These are phyloP conservation scores for Drosophila melanica DNA, from an alignment of 1,140 invertebrate genomes.

Conservation along the genomic window DNA sequence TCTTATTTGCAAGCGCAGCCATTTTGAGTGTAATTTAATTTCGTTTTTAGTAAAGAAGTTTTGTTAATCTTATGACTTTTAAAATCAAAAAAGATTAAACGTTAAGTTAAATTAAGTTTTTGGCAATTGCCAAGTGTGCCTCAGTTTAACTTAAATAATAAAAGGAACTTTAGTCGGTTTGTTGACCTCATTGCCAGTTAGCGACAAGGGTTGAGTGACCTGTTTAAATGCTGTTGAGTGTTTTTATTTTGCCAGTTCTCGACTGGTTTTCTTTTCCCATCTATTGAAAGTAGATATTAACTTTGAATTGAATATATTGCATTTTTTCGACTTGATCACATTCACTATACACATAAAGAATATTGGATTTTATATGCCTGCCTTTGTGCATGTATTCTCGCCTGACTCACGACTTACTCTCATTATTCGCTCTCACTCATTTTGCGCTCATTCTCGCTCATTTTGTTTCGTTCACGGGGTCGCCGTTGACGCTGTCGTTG, in stretches of 20 bases:
- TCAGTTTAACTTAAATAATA: slow-evolving; percentile 13
- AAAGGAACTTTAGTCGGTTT: slow-evolving; percentile 45
- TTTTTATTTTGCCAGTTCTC: slow-evolving; percentile 3
- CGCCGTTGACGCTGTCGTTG: slow-evolving; percentile 40
- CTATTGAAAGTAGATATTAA: slow-evolving; percentile 13
- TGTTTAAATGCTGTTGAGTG: slow-evolving; percentile 52
- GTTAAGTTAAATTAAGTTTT: neutral
- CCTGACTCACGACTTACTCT: slow-evolving; percentile 19
- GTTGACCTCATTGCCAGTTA: slow-evolving; percentile 71
- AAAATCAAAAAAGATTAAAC: neutral
- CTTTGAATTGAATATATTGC: slow-evolving; percentile 5
- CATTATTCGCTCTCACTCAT: slow-evolving; percentile 31
- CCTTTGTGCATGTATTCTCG: slow-evolving; percentile 15
- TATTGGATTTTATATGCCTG: slow-evolving; percentile 13
- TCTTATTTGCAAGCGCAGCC: slow-evolving; percentile 21
- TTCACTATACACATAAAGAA: neutral
- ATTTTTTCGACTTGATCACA: slow-evolving; percentile 1
- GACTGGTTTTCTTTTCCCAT: slow-evolving; percentile 3
- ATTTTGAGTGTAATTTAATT: slow-evolving; percentile 63
- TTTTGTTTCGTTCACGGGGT: slow-evolving; percentile 26
- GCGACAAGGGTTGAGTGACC: slow-evolving; percentile 70
- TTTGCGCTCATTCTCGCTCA: slow-evolving; percentile 33
- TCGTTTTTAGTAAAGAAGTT: slow-evolving; percentile 27
- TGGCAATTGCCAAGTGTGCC: slow-evolving; percentile 4
- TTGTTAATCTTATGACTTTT: neutral